Conservation (phyloP, 1,140 invertebrate genomes). For the Antheraea pernyi region DNA sequence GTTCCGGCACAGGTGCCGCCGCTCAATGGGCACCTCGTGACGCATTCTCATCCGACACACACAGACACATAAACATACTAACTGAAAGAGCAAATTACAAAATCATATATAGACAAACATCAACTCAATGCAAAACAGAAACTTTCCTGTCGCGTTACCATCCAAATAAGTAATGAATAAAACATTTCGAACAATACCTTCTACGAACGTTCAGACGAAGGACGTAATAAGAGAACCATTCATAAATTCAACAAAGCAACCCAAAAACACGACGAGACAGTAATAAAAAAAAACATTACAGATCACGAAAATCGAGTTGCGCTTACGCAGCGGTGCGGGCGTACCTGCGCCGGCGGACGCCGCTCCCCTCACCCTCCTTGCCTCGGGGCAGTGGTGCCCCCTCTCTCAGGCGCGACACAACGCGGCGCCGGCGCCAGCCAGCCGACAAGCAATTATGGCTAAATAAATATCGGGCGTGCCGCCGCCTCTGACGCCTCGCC, state of each 20-base stretch:
- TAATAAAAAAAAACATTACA: conserved; percentile 61
- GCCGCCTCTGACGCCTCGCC: conserved; percentile 42
- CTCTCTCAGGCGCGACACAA: conserved; percentile 49
- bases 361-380: conserved; percentile 6
- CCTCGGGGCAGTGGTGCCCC: conserved; percentile 16
- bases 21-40: conserved; percentile 47
- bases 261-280: conserved; percentile 61
- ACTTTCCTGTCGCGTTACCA: too few species aligned
- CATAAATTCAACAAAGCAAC: conserved; percentile 70
- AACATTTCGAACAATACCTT: background rate
- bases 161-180: too few species aligned
- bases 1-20: conserved; percentile 59
- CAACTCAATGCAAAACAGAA: too few species aligned
- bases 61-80: conserved; percentile 16
- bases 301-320: conserved; percentile 67
- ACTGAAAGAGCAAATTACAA: too few species aligned
- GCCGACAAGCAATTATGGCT: conserved; percentile 75
- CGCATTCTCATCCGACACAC: conserved; percentile 30
- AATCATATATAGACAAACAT: too few species aligned
- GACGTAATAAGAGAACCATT: conserved; percentile 55
- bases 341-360: conserved; percentile 53
- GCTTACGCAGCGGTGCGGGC: conserved; percentile 51
- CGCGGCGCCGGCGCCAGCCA: conserved; percentile 66
- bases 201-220: background rate
- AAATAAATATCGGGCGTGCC: conserved; percentile 75